These are phyloP conservation scores for Rhyacophila evoluta DNA, from an alignment of 2,888 invertebrate species.

Conservation along the genomic window DNA sequence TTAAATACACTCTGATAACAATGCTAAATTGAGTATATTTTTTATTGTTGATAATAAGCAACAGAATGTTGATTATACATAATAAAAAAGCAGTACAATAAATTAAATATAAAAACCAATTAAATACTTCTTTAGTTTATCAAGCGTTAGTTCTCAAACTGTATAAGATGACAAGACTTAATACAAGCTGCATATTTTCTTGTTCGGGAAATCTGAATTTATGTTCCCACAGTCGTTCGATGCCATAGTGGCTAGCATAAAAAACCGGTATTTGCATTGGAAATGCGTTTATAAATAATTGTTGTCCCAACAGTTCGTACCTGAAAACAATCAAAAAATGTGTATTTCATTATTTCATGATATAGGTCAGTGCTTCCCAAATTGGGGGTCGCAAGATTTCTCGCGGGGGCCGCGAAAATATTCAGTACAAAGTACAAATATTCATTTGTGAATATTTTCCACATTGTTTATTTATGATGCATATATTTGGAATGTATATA, in stretches of 20 bases:
- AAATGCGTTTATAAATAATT: neutral
- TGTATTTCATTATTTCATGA: too few relatives aligned
- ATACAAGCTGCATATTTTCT: conserved; percentile 7
- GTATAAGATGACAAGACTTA: neutral
- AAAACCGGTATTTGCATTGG: conserved; percentile 44
- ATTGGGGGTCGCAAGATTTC: too few relatives aligned
- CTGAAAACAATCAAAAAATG: too few relatives aligned
- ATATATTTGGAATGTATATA: too few relatives aligned
- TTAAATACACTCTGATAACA: neutral
- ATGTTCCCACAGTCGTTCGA: conserved; percentile 1
- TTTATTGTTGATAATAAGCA: too few relatives aligned
- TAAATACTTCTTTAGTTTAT: conserved; percentile 2
- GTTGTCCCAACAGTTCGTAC: neutral
- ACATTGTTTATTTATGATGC: too few relatives aligned
- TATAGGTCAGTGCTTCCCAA: too few relatives aligned
- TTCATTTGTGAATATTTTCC: too few relatives aligned
- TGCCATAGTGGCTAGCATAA: conserved; percentile 28
- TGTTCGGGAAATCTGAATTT: neutral
- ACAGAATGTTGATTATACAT: neutral
- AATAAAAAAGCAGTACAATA: neutral
- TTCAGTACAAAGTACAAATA: too few relatives aligned
- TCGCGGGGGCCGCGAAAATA: too few relatives aligned
- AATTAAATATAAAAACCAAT: neutral
- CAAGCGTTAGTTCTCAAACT: neutral
- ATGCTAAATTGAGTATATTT: neutral